Evolutionary conservation across 2,888 invertebrate genomes (phyloP).

Genomic region (Hemithea aestivaria): DNA sequence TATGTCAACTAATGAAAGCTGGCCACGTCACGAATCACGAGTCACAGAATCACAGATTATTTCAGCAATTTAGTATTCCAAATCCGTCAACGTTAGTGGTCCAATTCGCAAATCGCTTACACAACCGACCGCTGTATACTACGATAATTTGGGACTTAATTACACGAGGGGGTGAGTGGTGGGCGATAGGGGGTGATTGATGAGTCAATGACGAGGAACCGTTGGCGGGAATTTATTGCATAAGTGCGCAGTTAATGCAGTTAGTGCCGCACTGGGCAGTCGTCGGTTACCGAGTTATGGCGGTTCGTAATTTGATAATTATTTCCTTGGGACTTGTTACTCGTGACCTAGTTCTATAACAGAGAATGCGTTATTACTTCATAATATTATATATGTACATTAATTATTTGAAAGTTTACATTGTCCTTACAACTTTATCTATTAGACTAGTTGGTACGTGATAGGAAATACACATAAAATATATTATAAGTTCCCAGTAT

Average conservation of each 20-base stretch:
- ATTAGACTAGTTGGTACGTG: too few species aligned
- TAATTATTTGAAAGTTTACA: too few species aligned
- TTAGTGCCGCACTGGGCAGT: slow-evolving; percentile 1
- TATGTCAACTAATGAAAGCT: not conserved
- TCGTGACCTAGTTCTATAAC: slow-evolving; percentile 8
- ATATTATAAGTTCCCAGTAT: too few species aligned
- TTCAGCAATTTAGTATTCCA: not conserved
- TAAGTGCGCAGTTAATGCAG: slow-evolving; percentile 6
- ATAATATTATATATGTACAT: too few species aligned
- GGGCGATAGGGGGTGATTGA: slow-evolving; percentile 41
- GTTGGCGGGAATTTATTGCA: slow-evolving; percentile 38
- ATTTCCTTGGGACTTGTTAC: slow-evolving; percentile 3
- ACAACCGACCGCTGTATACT: slow-evolving; percentile 22
- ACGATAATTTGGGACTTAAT: slow-evolving; percentile 49
- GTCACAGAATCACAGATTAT: not conserved
- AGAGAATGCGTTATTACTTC: too few species aligned
- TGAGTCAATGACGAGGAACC: slow-evolving; percentile 42
- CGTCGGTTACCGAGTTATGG: slow-evolving; percentile 15
- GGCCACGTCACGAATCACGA: too few species aligned
- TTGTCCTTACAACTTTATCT: too few species aligned
- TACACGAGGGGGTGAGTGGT: slow-evolving; percentile 30
- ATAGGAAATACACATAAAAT: too few species aligned
- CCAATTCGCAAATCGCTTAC: slow-evolving; percentile 15
- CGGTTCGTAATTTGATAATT: slow-evolving; percentile 20
- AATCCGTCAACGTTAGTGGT: slow-evolving; percentile 2